Percentiles rank a stretch among this genome's conserved stretches.
Conservation (phyloP, 1,140 invertebrate genomes). For the Hycleus cichorii region DNA sequence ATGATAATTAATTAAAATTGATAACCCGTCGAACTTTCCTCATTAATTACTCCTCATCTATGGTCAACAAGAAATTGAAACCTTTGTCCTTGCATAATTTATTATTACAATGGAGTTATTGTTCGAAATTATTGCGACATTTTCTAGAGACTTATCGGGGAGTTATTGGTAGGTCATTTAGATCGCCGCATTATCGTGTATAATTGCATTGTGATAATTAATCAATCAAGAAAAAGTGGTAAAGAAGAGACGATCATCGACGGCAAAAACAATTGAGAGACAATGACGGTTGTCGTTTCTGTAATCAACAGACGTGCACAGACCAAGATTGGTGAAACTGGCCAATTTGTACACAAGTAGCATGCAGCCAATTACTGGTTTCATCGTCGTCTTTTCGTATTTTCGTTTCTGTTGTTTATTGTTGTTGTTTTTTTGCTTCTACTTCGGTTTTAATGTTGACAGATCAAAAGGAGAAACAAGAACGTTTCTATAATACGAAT, state of each 20-base stretch:
- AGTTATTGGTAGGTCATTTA: too few species aligned
- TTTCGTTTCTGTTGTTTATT: background rate
- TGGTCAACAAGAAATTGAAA: background rate
- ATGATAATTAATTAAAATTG: conserved; percentile 8
- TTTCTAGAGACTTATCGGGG: too few species aligned
- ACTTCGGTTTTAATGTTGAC: conserved; percentile 6
- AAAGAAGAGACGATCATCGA: too few species aligned
- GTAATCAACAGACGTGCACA: background rate
- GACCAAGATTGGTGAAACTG: conserved; percentile 14
- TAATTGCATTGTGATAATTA: too few species aligned
- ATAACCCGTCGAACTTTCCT: conserved; percentile 2
- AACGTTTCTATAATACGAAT: background rate
- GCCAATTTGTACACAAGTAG: conserved; percentile 13
- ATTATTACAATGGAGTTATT: background rate
- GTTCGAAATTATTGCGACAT: too few species aligned
- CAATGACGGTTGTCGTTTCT: too few species aligned
- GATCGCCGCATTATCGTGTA: too few species aligned
- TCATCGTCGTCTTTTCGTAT: background rate
- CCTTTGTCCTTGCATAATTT: background rate
- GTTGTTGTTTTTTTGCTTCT: background rate
- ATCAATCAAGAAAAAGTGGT: too few species aligned
- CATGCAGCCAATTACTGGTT: conserved; percentile 7
- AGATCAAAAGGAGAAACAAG: too few species aligned
- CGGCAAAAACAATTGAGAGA: too few species aligned
- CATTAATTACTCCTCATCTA: too few species aligned